phyloP scores from a whole-genome alignment of 2,113 vertebrate genomes.

The Oreochromis tanganicae region DNA sequence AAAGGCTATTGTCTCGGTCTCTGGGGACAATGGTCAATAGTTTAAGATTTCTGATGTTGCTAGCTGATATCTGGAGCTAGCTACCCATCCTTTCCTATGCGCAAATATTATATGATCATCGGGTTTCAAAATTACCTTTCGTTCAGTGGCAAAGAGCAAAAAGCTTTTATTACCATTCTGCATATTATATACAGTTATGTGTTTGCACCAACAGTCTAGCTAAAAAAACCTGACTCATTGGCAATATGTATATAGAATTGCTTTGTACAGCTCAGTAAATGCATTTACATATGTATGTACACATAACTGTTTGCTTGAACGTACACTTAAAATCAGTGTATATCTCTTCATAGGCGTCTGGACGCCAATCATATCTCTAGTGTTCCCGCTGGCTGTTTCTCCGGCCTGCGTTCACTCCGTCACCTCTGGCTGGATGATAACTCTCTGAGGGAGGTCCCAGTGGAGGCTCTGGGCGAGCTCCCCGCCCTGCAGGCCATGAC shows the following conservation, averaged over 20 bases:
- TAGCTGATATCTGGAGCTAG: neutral
- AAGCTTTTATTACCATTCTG: neutral
- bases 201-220: neutral
- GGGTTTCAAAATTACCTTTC: neutral
- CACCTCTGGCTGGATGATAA: slow-evolving; percentile 94
- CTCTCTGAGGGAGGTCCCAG: slow-evolving; percentile 79
- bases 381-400: slow-evolving; percentile 78
- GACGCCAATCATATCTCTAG: slow-evolving; percentile 87
- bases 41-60: neutral
- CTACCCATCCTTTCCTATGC: neutral
- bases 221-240: neutral
- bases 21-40: neutral
- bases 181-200: neutral
- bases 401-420: slow-evolving; percentile 80
- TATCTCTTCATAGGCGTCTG: slow-evolving; percentile 72
- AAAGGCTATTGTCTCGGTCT: neutral
- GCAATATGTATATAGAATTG: neutral
- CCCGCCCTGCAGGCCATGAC: slow-evolving; percentile 87
- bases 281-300: neutral
- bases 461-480: slow-evolving; percentile 77
- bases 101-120: neutral
- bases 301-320: neutral
- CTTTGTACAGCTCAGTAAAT: neutral
- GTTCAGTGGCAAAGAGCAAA: neutral
- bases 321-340: neutral